Evolutionary conservation across 2,113 vertebrate genomes (phyloP).

Genomic region (Podilymbus podiceps): DNA sequence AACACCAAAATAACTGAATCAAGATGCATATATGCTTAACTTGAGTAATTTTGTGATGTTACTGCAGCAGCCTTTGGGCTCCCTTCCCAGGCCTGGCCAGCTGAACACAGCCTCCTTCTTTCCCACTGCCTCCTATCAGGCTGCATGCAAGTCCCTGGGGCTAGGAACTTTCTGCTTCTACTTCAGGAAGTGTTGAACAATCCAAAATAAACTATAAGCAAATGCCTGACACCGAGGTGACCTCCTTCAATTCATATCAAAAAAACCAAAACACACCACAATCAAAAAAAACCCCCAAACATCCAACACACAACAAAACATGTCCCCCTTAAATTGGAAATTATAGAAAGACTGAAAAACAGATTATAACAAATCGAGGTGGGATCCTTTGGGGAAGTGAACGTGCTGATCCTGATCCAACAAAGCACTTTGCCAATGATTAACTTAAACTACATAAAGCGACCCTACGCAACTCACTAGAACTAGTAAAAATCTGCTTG

Average conservation of each 20-base stretch:
- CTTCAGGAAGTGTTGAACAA: background rate
- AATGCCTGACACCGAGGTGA: background rate
- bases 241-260: background rate
- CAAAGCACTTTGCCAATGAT: background rate
- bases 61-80: background rate
- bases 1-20: background rate
- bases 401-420: background rate
- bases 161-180: background rate
- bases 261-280: no score
- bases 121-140: background rate
- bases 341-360: background rate
- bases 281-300: no score
- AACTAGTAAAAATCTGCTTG: background rate
- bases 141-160: background rate
- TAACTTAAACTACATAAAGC: conserved; percentile 12
- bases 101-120: background rate
- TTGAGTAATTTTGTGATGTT: background rate
- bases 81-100: background rate
- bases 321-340: background rate
- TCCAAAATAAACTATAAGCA: background rate
- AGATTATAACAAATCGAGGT: background rate
- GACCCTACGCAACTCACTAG: background rate
- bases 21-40: background rate
- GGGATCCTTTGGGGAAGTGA: background rate
- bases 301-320: background rate